Base-by-base conservation (phyloP, 2,113 vertebrate species). In the Hystrix brachyura region DNA sequence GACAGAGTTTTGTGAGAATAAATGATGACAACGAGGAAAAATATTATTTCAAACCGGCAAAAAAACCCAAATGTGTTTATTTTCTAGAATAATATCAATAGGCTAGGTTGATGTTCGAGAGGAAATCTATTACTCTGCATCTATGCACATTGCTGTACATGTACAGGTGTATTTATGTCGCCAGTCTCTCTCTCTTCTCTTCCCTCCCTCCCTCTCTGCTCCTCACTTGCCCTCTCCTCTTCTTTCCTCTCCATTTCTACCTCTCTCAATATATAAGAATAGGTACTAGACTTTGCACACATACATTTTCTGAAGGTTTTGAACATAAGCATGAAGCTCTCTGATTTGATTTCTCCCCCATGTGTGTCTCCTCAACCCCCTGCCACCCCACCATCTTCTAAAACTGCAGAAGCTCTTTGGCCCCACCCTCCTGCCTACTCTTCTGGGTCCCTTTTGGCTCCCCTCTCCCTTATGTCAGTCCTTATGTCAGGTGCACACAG, bases 21-120 rank as follows among this genome's bases (percentile, higher is more conserved):
- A 94, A 86, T 13, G n/a, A 59, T 34, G 65, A n/a, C 60, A 95
- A 34, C 12, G 18, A 62, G 83, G 46, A 38, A 87, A 97, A 83
- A 88, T 72, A 59, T 19, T 53, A 43, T 71, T 72, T 96, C 21
- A 74, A 88, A 82, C 1, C 86, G 53, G 7, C 18, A 81, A 82
- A 79, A 43, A 91, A 86, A 64, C 59, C 96, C 69, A 94, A 93
- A 12, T 0, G 25, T 60, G 8, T 15, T 17, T 91, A 7, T 60
- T 84, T 96, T 74, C 21, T 46, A 78, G n/a, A 67, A 80, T 43
- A 27, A 71, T 48, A 83, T 10, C 17, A 69, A 43, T 86, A n/a
- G 7, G 1, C 3, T 67, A 7, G 19, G 80, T 23, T 87, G 59
- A 48, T 86, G 13, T 12, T 74, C 92, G 34, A 92, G 32, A 90